Percentiles rank a stretch among this genome's conserved stretches.
These are phyloP conservation scores for Dyspetes luteomarginatus DNA, from an alignment of 2,888 invertebrate genomes.

Conservation along the genomic window DNA sequence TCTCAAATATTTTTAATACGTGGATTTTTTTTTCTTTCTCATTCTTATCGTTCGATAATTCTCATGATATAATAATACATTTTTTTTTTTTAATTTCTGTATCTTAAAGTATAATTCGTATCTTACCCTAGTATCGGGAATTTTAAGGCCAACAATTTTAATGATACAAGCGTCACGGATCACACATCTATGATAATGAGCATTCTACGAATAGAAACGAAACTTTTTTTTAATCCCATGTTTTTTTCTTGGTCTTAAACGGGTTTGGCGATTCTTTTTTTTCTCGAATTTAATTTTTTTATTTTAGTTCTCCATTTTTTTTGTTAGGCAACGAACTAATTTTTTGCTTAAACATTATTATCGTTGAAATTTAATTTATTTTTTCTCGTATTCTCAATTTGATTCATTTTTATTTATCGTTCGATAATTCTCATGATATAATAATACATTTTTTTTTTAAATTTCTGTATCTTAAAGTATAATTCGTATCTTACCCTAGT, in stretches of 20 bases:
- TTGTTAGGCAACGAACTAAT: no score
- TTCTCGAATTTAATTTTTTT: no score
- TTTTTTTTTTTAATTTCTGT: background rate
- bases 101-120: no score
- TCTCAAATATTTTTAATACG: background rate
- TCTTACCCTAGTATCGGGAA: background rate
- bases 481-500: no score
- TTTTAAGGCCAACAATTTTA: slow-evolving; percentile 5
- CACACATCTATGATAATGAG: slow-evolving; percentile 16
- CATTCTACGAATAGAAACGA: background rate
- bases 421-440: background rate
- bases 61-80: background rate
- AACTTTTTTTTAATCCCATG: background rate
- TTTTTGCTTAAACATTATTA: no score
- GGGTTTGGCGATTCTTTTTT: no score
- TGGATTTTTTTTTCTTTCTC: slow-evolving; percentile 6
- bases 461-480: no score
- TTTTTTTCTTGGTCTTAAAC: background rate
- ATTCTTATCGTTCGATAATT: background rate
- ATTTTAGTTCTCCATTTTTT: no score
- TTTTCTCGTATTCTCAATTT: no score
- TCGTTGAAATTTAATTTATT: no score
- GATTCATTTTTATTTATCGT: no score
- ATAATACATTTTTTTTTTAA: background rate
- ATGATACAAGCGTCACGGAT: background rate